Evolutionary conservation across 2,113 vertebrate species (phyloP).

Genomic region (Gracilinanus agilis): DNA sequence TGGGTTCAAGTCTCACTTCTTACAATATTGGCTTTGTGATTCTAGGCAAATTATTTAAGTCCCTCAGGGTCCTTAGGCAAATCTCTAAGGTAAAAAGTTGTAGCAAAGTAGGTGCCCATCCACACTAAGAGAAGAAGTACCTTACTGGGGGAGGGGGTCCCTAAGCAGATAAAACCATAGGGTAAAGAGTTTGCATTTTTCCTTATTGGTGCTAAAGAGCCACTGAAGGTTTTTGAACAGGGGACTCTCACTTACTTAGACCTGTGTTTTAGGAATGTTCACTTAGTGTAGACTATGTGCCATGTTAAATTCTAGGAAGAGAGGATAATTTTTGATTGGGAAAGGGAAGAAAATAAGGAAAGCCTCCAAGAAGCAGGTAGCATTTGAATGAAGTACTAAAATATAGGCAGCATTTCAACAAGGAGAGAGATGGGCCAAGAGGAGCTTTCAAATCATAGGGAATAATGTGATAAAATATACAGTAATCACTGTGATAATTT

Average conservation of each 20-base stretch:
- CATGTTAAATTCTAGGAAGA: neutral
- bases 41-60: neutral
- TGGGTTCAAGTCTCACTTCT: no score
- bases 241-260: neutral
- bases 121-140: neutral
- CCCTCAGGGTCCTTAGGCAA: neutral
- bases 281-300: neutral
- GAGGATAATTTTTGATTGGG: neutral
- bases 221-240: neutral
- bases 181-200: neutral
- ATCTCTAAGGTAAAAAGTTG: neutral
- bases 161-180: neutral
- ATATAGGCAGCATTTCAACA: neutral
- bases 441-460: no score
- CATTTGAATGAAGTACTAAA: neutral
- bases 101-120: neutral
- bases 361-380: neutral
- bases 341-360: neutral
- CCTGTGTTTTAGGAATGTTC: neutral
- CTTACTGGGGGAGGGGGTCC: neutral
- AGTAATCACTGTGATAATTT: neutral
- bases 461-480: neutral
- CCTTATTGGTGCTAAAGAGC: neutral
- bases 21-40: neutral
- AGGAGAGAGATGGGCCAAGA: neutral